Evolutionary conservation across 2,113 vertebrate genomes (phyloP).

Genomic region (Cryptomyrus ogoouensis): DNA sequence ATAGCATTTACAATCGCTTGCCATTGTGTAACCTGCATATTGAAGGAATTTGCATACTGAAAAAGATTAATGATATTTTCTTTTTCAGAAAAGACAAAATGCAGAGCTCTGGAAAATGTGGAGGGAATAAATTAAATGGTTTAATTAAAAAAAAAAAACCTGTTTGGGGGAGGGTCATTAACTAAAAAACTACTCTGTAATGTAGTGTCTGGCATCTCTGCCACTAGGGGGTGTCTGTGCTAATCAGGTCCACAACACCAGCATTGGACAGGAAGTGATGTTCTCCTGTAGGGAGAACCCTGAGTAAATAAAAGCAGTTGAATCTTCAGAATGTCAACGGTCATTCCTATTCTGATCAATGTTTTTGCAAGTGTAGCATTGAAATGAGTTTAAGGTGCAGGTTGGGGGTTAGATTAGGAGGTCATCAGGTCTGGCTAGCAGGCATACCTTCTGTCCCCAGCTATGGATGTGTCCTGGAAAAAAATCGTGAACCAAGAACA

Average conservation of each 20-base stretch:
- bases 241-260: background rate
- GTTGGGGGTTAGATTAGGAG: background rate
- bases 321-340: background rate
- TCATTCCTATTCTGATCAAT: background rate
- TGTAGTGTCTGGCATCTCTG: background rate
- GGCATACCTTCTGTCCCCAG: background rate
- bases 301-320: background rate
- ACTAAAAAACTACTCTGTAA: background rate
- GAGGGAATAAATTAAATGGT: background rate
- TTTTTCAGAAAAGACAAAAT: background rate
- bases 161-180: background rate
- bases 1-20: background rate
- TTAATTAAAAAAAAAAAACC: background rate
- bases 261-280: background rate
- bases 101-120: background rate
- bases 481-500: background rate
- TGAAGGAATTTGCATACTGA: background rate
- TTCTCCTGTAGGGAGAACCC: background rate
- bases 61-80: background rate
- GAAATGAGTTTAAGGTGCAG: background rate
- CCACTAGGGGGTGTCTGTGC: background rate
- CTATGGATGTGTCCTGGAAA: background rate
- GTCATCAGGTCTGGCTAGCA: background rate
- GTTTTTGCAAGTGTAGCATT: background rate
- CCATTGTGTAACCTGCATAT: background rate